Evolutionary conservation across 2,888 invertebrate genomes (phyloP), one percentile per base, ranked within the genome.

Genomic region (Neuroscelio doddi): DNA sequence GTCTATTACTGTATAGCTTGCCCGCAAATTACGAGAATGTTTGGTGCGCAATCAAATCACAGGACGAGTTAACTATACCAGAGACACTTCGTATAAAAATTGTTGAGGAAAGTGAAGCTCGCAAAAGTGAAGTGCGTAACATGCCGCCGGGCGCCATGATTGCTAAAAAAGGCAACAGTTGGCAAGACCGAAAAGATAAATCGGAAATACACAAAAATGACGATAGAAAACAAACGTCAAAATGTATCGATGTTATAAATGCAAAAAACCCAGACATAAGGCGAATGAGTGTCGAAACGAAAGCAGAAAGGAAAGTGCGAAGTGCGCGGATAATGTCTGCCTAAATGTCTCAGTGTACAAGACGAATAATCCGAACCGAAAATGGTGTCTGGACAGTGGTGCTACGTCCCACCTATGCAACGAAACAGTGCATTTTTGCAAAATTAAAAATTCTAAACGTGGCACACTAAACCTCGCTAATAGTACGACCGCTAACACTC

Each of bases 11-110:
- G 5, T 63, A 68, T 29, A 65, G 59, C 30, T 15, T 68, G 8
- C 68, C 55, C n/a, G 17, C 17, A 7, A 32, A 14, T 7, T 67
- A 39, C 34, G 67, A 65, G 12, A 51, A 41, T 32, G 64, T 65
- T 15, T 14, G 66, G 10, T 27, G 32, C 10, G 58, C 59, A 1
- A 64, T 67, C 9, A 64, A 67, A 42, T 30, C 59, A 17, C 58
- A 52, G 5, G 64, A 67, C 10, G 36, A 53, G 1, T 14, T 64
- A 9, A 64, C 45, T 4, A 24, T 12, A 8, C 44, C 56, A 10
- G 55, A 50, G 32, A 21, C 29, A 5, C 14, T 65, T 17, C 39
- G 41, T 8, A 26, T 41, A n/a, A 64, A 63, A 42, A 24, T 55
- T 14, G 9, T 55, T 1, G 55, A 55, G 30, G 46, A 55, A 38